Conservation (phyloP, 1,140 invertebrate genomes). For the Heliothis subflexa region DNA sequence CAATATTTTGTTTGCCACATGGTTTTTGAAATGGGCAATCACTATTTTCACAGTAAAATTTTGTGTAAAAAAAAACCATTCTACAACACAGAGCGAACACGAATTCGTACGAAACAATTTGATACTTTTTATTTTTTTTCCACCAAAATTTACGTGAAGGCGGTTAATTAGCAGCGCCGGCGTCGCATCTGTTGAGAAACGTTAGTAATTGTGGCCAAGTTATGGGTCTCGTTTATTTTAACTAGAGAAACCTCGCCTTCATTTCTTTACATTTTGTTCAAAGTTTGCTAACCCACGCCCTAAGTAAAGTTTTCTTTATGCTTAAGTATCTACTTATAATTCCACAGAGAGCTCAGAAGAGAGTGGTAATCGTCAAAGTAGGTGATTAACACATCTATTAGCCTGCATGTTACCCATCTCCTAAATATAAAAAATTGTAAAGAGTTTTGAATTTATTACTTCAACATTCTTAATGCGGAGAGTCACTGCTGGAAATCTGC, state of each 20-base stretch:
- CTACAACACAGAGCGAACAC: not conserved
- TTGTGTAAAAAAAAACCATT: not conserved
- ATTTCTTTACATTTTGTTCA: conserved; percentile 47
- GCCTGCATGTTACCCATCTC: too few relatives aligned
- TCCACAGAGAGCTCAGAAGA: not conserved
- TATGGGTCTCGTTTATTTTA: conserved; percentile 68
- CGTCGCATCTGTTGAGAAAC: conserved; percentile 67
- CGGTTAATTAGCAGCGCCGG: conserved; percentile 64
- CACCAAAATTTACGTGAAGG: conserved; percentile 55
- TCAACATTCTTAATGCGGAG: too few relatives aligned
- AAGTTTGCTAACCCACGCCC: conserved; percentile 10
- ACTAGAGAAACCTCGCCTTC: conserved; percentile 56
- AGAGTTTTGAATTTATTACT: too few relatives aligned
- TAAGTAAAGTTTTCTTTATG: not conserved
- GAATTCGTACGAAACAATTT: conserved; percentile 2
- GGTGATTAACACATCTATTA: too few relatives aligned
- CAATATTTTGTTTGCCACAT: not conserved
- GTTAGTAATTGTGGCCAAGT: conserved; percentile 66
- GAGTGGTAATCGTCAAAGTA: not conserved
- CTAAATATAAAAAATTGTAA: too few relatives aligned
- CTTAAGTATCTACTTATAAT: too few relatives aligned
- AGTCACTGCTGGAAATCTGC: too few relatives aligned
- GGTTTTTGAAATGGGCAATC: not conserved
- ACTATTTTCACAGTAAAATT: not conserved
- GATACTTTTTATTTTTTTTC: conserved; percentile 52